phyloP scores from a whole-genome alignment of 30 jellyfish, hydroid and myxozoan species.

The Pelagia noctiluca region DNA sequence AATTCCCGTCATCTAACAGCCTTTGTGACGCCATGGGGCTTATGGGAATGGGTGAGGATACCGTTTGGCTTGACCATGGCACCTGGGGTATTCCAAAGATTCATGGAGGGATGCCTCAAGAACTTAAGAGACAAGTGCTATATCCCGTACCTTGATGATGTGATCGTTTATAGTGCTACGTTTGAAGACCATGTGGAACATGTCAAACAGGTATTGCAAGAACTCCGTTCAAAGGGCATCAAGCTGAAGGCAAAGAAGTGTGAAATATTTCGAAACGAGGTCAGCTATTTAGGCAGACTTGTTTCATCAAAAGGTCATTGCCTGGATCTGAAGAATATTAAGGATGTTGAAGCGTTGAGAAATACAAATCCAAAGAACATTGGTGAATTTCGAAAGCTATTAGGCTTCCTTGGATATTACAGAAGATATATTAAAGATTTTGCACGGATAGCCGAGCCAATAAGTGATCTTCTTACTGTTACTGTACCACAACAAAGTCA shows the following conservation, averaged over 20 bases:
- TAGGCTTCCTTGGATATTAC: too few species aligned
- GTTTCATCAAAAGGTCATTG: slow-evolving; percentile 36
- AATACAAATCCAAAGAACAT: slow-evolving; percentile 14
- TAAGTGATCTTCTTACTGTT: slow-evolving; percentile 22
- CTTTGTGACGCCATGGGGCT: slow-evolving; percentile 75
- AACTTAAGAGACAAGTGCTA: slow-evolving; percentile 42
- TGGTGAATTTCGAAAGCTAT: slow-evolving; percentile 34
- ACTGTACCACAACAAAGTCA: not conserved
- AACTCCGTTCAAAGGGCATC: not conserved
- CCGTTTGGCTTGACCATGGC: slow-evolving; percentile 73
- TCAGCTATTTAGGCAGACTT: slow-evolving; percentile 27
- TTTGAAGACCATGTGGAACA: slow-evolving; percentile 48
- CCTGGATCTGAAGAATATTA: slow-evolving; percentile 11
- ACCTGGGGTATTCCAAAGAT: slow-evolving; percentile 70
- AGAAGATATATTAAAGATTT: slow-evolving; percentile 36
- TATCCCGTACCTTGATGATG: slow-evolving; percentile 64
- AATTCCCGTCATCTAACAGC: slow-evolving; percentile 44
- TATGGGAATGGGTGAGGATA: slow-evolving; percentile 70
- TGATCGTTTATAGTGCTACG: slow-evolving; percentile 19
- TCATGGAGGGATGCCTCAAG: slow-evolving; percentile 60
- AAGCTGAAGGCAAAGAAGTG: slow-evolving; percentile 20
- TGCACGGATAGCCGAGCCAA: slow-evolving; percentile 47
- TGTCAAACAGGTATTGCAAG: slow-evolving; percentile 21
- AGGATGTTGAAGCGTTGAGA: slow-evolving; percentile 10
- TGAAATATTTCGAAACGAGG: slow-evolving; percentile 27